Conservation (phyloP, 2,888 invertebrate genomes). For the Trachelus troglodyta region DNA sequence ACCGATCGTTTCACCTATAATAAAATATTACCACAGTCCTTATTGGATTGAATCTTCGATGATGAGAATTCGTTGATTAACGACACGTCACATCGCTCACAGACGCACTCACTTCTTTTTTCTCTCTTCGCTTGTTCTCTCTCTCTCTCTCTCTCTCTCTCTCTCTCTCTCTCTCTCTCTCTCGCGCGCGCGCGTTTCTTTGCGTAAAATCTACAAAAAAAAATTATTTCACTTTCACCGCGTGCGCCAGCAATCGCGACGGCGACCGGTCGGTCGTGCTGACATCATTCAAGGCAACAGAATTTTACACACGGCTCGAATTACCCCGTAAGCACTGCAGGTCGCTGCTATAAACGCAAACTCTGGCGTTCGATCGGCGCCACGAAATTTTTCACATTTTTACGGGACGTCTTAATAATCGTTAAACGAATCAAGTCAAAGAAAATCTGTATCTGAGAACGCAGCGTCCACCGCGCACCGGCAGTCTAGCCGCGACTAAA, state of each 20-base stretch:
- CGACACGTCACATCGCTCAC: neutral
- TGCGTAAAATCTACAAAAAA: neutral
- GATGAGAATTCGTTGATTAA: neutral
- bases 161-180: no score
- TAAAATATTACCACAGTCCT: neutral
- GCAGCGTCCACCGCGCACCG: neutral
- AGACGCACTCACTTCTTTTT: no score
- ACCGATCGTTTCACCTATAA: neutral
- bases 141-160: no score
- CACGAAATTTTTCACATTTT: neutral
- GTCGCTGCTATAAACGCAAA: neutral
- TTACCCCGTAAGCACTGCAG: neutral
- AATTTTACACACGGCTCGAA: neutral
- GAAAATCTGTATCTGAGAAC: neutral
- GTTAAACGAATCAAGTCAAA: neutral
- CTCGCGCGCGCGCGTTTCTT: neutral
- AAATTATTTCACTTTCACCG: neutral
- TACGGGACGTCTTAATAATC: neutral
- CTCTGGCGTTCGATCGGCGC: neutral
- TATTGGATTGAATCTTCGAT: neutral
- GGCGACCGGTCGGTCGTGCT: neutral
- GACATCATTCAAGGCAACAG: neutral
- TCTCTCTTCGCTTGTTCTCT: no score
- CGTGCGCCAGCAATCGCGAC: neutral
- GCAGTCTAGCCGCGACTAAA: neutral